These are phyloP conservation scores for Melanotaenia boesemani DNA, from an alignment of 2,797 vertebrate species.

Conservation along the genomic window DNA sequence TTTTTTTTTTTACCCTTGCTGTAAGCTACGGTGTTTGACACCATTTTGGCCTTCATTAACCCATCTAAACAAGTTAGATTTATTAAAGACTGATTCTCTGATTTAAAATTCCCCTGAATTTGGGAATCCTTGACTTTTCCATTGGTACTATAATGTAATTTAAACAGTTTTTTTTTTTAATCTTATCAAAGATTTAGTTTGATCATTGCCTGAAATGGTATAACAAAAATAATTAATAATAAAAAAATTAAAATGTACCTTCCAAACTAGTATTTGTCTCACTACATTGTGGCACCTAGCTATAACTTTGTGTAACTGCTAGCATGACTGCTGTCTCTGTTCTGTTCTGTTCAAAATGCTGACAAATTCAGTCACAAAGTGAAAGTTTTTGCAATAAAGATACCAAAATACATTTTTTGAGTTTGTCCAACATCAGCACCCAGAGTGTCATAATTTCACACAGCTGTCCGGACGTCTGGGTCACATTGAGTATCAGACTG, in stretches of 20 bases:
- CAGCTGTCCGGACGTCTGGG: neutral
- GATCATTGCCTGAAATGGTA: neutral
- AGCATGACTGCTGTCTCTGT: neutral
- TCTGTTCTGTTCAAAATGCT: neutral
- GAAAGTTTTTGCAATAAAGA: neutral
- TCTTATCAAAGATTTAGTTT: neutral
- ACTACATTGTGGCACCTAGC: no score
- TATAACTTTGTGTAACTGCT: neutral
- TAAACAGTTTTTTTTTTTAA: neutral
- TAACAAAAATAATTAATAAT: neutral
- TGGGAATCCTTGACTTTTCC: neutral
- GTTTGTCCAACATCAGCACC: neutral
- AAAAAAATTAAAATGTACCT: neutral
- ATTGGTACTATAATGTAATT: neutral
- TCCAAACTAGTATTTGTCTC: conserved; percentile 3
- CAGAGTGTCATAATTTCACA: neutral
- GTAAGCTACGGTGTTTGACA: neutral
- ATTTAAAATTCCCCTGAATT: conserved; percentile 8
- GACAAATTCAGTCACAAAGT: neutral
- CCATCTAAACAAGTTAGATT: neutral
- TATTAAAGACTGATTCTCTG: neutral
- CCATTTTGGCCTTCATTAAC: neutral
- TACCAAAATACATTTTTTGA: neutral
- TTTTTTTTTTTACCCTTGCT: neutral
- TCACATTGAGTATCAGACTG: neutral